Evolutionary conservation across 2,113 vertebrate genomes (phyloP), one percentile per base, ranked within the genome.

Genomic region (Gymnarchus niloticus): DNA sequence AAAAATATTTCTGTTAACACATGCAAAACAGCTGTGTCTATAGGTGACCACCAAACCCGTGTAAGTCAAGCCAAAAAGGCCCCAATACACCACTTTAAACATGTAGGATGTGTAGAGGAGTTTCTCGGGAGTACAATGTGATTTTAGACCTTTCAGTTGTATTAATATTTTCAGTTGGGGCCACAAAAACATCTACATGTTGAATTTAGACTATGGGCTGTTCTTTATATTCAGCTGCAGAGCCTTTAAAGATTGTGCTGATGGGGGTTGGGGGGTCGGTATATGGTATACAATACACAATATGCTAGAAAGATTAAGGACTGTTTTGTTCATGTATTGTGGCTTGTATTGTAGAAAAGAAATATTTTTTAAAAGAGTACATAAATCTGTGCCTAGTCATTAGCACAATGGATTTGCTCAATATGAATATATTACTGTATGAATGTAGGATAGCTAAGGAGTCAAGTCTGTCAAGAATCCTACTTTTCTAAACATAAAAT

Each of bases 41-140:
- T 88, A 88, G 85, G 88, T 89, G 76, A 56, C 85, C 41, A 92
- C 89, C 88, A 93, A 91, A 89, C 86, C 86, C 25, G 87, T 86
- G 81, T 90, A 90, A 83, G 87, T 90, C 88, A 65, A 81, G 87
- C 91, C 90, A 92, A 85, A n/a, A 84, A 80, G 56, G 83, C 86
- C 84, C 85, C 4, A 28, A n/a, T 83, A 52, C 33, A 57, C 25
- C 88, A 81, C 33, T 25, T 78, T 59, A 46, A n/a, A 37, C 41
- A 6, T 83, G 56, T 83, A 41, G n/a, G 46, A 37, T 1, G 56
- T 84, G 51, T 37, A 21, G 0, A 83, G 1, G 87, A 0, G 12
- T 49, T 44, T 78, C 41, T 81, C 1, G 52, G 56, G 2, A 3
- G 56, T 57, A 57, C 28, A 86, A 86, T 73, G 65, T 73, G 65